Evolutionary conservation across 53 echinoderm and acorn worm species (phyloP).

Genomic region (Paracentrotus lividus): DNA sequence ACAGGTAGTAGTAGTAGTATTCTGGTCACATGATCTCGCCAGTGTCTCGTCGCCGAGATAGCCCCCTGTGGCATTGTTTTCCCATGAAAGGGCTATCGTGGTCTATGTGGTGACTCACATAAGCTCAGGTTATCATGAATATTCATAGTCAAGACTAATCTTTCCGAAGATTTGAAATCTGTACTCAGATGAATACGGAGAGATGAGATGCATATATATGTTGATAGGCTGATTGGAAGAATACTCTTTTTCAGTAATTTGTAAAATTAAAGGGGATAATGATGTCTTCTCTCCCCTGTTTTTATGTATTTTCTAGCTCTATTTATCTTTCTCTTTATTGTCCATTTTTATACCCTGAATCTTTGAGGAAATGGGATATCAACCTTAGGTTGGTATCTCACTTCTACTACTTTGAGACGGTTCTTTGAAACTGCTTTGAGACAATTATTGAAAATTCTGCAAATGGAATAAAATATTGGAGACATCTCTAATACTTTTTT

Average conservation of each 20-base stretch:
- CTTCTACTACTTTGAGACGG: too few relatives aligned
- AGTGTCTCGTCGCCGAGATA: neutral
- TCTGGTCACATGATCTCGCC: slow-evolving; percentile 27
- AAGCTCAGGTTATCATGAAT: slow-evolving; percentile 46
- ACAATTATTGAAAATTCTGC: too few relatives aligned
- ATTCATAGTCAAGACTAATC: slow-evolving; percentile 23
- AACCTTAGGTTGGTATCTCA: too few relatives aligned
- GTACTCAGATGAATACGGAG: neutral
- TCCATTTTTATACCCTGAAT: neutral
- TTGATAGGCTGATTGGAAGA: neutral
- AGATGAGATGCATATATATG: neutral
- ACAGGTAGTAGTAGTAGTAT: neutral
- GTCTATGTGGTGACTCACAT: slow-evolving; percentile 28
- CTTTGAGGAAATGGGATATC: too few relatives aligned
- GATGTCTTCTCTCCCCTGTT: neutral
- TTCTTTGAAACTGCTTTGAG: too few relatives aligned
- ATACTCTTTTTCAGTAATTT: neutral
- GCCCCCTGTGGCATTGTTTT: slow-evolving; percentile 58
- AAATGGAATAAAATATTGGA: too few relatives aligned
- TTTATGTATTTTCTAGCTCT: neutral
- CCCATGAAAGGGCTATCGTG: slow-evolving; percentile 2
- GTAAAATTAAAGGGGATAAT: too few relatives aligned
- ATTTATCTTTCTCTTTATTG: neutral
- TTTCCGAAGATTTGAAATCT: neutral
- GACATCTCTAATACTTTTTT: too few relatives aligned